These are phyloP conservation scores for Erethizon dorsatum DNA, from an alignment of 2,797 vertebrate genomes.

Conservation along the genomic window DNA sequence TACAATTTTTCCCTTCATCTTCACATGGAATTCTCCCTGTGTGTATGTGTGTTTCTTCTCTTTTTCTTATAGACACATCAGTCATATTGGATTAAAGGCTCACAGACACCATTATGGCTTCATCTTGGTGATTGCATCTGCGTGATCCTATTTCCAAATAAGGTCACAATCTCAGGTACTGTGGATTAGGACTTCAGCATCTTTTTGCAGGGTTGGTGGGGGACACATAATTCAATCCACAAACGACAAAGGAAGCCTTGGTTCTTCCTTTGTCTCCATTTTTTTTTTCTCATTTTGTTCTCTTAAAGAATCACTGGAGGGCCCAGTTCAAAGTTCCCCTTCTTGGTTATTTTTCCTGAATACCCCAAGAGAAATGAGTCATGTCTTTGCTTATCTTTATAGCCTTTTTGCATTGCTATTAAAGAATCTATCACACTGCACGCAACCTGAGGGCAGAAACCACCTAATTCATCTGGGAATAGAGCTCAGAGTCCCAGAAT, in stretches of 20 bases:
- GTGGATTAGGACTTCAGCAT: not conserved
- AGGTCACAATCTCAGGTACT: not conserved
- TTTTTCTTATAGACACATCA: not conserved
- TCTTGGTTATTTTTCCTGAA: slow-evolving; percentile 37
- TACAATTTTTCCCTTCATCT: not conserved
- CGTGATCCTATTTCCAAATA: not conserved
- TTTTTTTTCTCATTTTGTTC: slow-evolving; percentile 2
- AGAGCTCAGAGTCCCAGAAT: not conserved
- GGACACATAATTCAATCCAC: not conserved
- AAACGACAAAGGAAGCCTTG: not conserved
- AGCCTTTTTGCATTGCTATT: not conserved
- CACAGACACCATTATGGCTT: too few species aligned
- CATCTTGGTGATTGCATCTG: not conserved
- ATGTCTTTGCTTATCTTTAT: not conserved
- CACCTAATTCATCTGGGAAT: not conserved
- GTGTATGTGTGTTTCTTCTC: not conserved
- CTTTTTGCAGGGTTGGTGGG: not conserved
- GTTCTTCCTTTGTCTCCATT: not conserved
- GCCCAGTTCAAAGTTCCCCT: not conserved
- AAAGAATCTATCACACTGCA: not conserved
- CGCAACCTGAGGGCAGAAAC: not conserved
- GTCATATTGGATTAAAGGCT: not conserved
- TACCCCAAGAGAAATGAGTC: not conserved
- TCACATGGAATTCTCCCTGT: not conserved
- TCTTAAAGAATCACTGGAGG: not conserved